Evolutionary conservation across 2,113 vertebrate species (phyloP).

Genomic region (Numenius arquata): DNA sequence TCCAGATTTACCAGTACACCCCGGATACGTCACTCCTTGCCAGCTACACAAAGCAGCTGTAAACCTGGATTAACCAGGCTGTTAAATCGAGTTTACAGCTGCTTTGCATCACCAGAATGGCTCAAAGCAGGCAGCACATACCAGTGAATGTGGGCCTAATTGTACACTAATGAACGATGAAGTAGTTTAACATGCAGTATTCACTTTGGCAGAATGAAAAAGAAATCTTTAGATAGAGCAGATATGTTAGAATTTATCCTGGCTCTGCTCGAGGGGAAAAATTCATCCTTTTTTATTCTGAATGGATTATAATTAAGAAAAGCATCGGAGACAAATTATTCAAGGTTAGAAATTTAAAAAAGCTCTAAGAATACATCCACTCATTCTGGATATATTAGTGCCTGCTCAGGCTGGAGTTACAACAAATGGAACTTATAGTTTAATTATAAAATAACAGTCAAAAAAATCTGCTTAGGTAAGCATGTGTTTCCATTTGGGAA

Average conservation of each 20-base stretch:
- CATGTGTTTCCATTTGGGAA: constrained; percentile 27
- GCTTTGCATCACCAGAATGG: constrained; percentile 43
- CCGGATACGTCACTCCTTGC: neutral
- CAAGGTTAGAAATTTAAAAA: constrained; percentile 24
- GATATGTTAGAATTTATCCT: constrained; percentile 36
- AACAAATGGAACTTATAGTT: constrained; percentile 10
- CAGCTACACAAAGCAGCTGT: constrained; percentile 25
- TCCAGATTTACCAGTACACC: neutral
- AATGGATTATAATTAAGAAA: constrained; percentile 53
- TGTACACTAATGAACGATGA: constrained; percentile 58
- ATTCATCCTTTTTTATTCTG: constrained; percentile 44
- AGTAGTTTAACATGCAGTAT: constrained; percentile 10
- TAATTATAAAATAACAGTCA: constrained; percentile 27
- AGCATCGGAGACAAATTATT: constrained; percentile 38
- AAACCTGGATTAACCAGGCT: constrained; percentile 49
- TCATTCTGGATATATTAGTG: neutral
- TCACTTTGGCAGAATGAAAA: constrained; percentile 43
- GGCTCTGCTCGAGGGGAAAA: constrained; percentile 17
- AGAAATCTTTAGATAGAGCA: constrained; percentile 23
- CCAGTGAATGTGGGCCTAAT: constrained; percentile 24
- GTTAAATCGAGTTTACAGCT: constrained; percentile 57
- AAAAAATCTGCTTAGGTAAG: constrained; percentile 48
- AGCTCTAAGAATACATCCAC: neutral
- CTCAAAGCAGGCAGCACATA: constrained; percentile 29
- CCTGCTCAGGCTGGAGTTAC: neutral